Evolutionary conservation across 2,888 invertebrate species (phyloP), one percentile per base, ranked within the genome.

Genomic region (Rhynchonema sp.): DNA sequence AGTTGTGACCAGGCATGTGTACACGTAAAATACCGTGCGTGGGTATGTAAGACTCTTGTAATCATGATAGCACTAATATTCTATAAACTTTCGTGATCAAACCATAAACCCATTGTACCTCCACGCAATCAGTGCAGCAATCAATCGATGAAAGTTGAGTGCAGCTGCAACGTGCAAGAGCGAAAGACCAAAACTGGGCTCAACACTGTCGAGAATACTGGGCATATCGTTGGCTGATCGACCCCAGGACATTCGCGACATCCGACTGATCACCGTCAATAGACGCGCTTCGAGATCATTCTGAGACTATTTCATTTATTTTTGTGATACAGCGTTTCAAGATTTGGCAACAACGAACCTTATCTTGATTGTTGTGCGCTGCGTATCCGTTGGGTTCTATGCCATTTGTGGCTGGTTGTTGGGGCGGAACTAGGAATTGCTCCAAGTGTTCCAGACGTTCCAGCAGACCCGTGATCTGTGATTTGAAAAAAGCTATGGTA

Each of bases 91-190:
- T n/a, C n/a, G n/a, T n/a, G n/a, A n/a, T n/a, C n/a, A n/a, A n/a
- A n/a, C n/a, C n/a, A n/a, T n/a, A n/a, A n/a, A n/a, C n/a, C n/a
- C n/a, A n/a, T n/a, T n/a, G n/a, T n/a, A 38, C 38, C 38, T 38
- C 38, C 38, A 38, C 68, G 86, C 84, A 59, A 90, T 77, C 74
- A 90, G 80, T 1, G 85, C 83, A 64, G 85, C 85, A 3, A 87
- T 85, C 58, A 90, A 77, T 70, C 86, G 69, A 58, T 82, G 59
- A 71, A 87, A 90, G 1, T 91, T 92, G 59, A 92, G 78, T 23
- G 86, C 86, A 13, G 91, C 88, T 49, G 90, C 85, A 68, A 92
- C 77, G 73, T 92, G 92, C 13, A 92, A 78, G 56, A 89, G 27
- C 25, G 52, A 23, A 6, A 25, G 22, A 6, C 25, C n/a, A 22